Evolutionary conservation across 2,888 invertebrate genomes (phyloP).

Genomic region (Drosophila acutilabella): DNA sequence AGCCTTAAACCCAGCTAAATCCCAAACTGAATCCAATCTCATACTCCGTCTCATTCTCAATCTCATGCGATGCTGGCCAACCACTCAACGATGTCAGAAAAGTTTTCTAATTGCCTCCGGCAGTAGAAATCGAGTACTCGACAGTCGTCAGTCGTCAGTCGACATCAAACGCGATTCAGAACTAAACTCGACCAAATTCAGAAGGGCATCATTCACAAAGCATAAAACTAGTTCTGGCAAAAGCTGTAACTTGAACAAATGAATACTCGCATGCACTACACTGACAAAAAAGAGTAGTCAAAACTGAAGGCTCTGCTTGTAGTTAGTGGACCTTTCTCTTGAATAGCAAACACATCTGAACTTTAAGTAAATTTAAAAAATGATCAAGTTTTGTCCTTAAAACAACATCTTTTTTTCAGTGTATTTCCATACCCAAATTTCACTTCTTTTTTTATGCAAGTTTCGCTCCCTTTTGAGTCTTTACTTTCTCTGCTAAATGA

Average conservation of each 20-base stretch:
- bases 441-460: conserved; percentile 14
- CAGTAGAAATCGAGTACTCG: conserved; percentile 49
- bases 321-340: too few species aligned
- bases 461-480: conserved; percentile 9
- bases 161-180: conserved; percentile 47
- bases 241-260: conserved; percentile 9
- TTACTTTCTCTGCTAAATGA: conserved; percentile 11
- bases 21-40: neutral
- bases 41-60: neutral
- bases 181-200: conserved; percentile 35
- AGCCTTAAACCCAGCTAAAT: neutral
- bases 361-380: too few species aligned
- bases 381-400: too few species aligned
- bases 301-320: too few species aligned
- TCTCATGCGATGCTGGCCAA: conserved; percentile 16
- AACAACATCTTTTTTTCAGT: too few species aligned
- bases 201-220: conserved; percentile 31
- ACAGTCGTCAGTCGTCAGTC: neutral
- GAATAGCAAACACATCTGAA: too few species aligned
- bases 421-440: neutral
- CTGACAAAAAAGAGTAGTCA: too few species aligned
- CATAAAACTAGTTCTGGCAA: conserved; percentile 10
- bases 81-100: conserved; percentile 44
- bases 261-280: conserved; percentile 12
- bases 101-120: conserved; percentile 62